Percentiles rank a stretch among this genome's conserved stretches.
Conservation (phyloP, 1,140 invertebrate species). For the Ostrea edulis region DNA sequence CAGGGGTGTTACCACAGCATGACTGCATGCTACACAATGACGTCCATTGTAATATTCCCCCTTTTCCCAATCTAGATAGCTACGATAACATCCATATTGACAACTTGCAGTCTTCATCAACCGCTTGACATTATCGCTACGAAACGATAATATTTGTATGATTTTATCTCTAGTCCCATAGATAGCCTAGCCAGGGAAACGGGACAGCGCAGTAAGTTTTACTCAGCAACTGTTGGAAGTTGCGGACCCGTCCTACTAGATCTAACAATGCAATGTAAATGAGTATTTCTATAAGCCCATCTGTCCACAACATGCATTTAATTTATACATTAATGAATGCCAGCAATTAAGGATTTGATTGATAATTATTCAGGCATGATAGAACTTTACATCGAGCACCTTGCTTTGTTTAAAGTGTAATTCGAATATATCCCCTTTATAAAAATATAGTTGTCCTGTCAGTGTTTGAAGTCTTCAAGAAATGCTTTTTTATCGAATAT, state of each 20-base stretch:
- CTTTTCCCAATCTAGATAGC: slow-evolving; percentile 8
- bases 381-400: too few species aligned
- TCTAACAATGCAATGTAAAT: neutral
- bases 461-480: neutral
- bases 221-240: neutral
- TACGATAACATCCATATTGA: neutral
- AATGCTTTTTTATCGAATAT: neutral
- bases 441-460: neutral
- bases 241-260: neutral
- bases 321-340: too few species aligned
- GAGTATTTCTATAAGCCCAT: neutral
- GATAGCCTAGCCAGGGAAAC: neutral
- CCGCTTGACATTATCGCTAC: neutral
- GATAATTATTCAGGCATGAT: too few species aligned
- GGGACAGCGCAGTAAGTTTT: neutral
- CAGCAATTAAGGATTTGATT: too few species aligned
- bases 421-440: too few species aligned
- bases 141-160: neutral
- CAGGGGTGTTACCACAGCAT: slow-evolving; percentile 48
- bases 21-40: slow-evolving; percentile 42
- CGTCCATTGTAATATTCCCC: neutral
- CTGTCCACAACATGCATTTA: too few species aligned
- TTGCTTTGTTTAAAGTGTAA: too few species aligned
- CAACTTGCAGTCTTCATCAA: neutral
- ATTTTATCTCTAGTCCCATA: neutral